Percentiles rank a stretch among this genome's conserved stretches.
phyloP scores from a whole-genome alignment of 1,140 invertebrate genomes.

The Acromyrmex heyeri region DNA sequence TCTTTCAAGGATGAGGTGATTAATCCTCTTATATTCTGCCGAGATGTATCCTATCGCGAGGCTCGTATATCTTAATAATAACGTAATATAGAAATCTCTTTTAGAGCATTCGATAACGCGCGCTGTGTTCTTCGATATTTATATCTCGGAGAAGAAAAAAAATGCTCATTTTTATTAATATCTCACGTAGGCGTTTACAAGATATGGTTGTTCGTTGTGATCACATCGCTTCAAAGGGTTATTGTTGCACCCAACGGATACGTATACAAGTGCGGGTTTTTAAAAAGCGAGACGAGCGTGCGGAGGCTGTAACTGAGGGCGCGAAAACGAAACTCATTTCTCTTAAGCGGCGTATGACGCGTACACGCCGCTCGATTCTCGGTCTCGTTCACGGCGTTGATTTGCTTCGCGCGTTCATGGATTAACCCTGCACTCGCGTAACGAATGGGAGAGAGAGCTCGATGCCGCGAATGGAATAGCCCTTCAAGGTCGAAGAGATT shows the following conservation, averaged over 20 bases:
- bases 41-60: background rate
- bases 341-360: slow-evolving; percentile 53
- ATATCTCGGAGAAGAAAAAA: background rate
- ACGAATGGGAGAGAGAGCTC: slow-evolving; percentile 27
- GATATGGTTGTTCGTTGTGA: background rate
- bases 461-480: slow-evolving; percentile 45
- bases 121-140: background rate
- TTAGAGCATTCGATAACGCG: background rate
- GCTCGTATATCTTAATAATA: background rate
- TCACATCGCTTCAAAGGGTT: slow-evolving; percentile 23
- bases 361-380: slow-evolving; percentile 41
- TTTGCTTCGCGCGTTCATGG: slow-evolving; percentile 62
- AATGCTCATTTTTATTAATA: background rate
- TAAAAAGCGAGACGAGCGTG: slow-evolving; percentile 32
- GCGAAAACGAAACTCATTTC: slow-evolving; percentile 64
- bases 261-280: slow-evolving; percentile 4
- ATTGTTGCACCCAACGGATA: slow-evolving; percentile 20
- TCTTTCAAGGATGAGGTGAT: slow-evolving; percentile 51
- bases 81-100: background rate
- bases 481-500: slow-evolving; percentile 59
- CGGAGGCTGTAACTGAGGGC: slow-evolving; percentile 24
- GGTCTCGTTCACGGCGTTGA: slow-evolving; percentile 59
- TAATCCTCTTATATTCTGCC: slow-evolving; percentile 18
- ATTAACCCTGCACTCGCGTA: slow-evolving; percentile 45
- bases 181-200: background rate